Conservation (phyloP, 2,888 invertebrate genomes). For the Sturmia bella region DNA sequence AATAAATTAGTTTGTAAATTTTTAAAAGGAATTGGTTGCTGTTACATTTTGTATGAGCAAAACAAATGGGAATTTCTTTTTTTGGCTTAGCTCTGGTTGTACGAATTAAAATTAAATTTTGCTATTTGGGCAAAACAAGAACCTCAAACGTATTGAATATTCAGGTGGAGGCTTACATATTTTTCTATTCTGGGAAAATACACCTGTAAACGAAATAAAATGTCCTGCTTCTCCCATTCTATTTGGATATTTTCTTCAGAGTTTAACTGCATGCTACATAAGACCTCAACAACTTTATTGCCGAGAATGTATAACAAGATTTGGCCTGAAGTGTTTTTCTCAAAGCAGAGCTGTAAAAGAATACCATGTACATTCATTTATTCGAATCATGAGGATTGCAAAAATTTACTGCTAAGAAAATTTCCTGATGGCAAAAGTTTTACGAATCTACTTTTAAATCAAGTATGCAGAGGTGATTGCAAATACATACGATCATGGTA, state of each 20-base stretch:
- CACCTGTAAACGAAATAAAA: conserved; percentile 62
- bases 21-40: conserved; percentile 4
- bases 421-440: no score
- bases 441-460: no score
- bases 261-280: conserved; percentile 4
- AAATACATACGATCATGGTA: no score
- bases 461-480: no score
- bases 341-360: no score
- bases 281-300: conserved; percentile 11
- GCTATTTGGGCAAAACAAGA: not conserved
- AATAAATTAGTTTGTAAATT: not conserved
- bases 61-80: not conserved
- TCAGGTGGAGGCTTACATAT: not conserved
- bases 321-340: not conserved
- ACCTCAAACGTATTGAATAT: conserved; percentile 31
- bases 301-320: not conserved
- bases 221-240: no score
- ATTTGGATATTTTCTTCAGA: not conserved
- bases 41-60: not conserved
- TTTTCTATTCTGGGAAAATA: conserved; percentile 46
- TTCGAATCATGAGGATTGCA: no score
- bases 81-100: not conserved
- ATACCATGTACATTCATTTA: no score
- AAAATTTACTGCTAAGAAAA: no score
- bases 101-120: conserved; percentile 15